Conservation (phyloP, 2,113 vertebrate species). For the Lethenteron camtschaticum region DNA sequence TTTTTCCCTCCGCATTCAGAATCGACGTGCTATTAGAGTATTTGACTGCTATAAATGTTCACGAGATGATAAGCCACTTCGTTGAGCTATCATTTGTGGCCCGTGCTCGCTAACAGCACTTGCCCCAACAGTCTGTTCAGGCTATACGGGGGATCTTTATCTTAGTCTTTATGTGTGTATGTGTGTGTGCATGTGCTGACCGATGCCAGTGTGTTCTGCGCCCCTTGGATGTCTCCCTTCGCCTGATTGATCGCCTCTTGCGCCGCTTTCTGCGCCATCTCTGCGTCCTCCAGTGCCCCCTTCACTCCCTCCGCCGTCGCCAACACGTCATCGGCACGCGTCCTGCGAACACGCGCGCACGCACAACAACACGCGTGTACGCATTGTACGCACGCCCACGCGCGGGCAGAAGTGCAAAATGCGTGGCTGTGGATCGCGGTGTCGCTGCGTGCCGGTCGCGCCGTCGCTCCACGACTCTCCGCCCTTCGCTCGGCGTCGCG, state of each 20-base stretch:
- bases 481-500: not conserved
- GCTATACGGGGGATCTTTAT: not conserved
- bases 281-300: slow-evolving; percentile 42
- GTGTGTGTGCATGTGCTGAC: slow-evolving; percentile 14
- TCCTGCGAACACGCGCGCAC: slow-evolving; percentile 20
- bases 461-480: not conserved
- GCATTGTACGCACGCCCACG: not conserved
- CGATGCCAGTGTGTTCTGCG: slow-evolving; percentile 28
- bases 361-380: not conserved
- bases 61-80: too few relatives aligned
- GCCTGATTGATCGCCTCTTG: slow-evolving; percentile 47
- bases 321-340: slow-evolving; percentile 43
- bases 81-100: too few relatives aligned
- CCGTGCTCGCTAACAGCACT: too few relatives aligned
- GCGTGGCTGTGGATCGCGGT: not conserved
- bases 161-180: not conserved
- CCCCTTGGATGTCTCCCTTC: slow-evolving; percentile 38
- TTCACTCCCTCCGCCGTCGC: slow-evolving; percentile 40
- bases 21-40: too few relatives aligned
- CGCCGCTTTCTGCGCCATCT: slow-evolving; percentile 38
- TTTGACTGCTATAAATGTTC: too few relatives aligned
- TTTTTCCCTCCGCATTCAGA: too few relatives aligned
- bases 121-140: too few relatives aligned
- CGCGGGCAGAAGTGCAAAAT: not conserved
- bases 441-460: not conserved